Base-by-base conservation (phyloP, 2,888 invertebrate genomes). In the Heteromurus nitidus region DNA sequence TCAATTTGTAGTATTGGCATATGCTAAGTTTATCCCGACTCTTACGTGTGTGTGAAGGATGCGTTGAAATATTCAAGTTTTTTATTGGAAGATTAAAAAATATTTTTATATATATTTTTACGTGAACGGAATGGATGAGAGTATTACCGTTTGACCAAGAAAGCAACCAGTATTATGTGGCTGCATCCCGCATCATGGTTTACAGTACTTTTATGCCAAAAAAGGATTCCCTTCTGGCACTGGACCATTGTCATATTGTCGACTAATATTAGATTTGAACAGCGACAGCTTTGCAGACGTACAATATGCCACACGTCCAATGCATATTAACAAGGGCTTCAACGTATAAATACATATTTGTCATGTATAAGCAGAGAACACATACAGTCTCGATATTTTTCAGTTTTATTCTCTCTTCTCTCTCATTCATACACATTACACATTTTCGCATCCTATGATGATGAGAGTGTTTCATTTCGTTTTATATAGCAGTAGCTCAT, bases 401-500 rank as follows among this genome's bases (percentile, higher is more conserved):
- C 67, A 28, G 26, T 50, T 67, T 67, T 50, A 67, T 67, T 67
- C 22, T 64, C 22, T 26, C 20, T 64, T 58, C n/a, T 64, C 42
- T 64, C 36, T 31, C 31, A 60, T 64, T 64, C 64, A 50, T 67
- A 16, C 31, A 55, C 53, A 31, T 69, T 42, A 50, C 50, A 16
- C 31, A 55, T 31, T 22, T 69, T 31, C 28, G 20, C 47, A 36
- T 47, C 36, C 13, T 26, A 16, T 20, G 47, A 77, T 77, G 77
- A 77, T 77, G 68, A 69, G 55, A 82, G 44, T 67, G 80, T 74
- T 81, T 74, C 76, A 81, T 75, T 72, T 75, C 60, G 72, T 82
- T 82, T 79, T 79, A 79, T 69, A 69, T 62, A 60, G 69, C 69
- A 77, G 72, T 68, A 65, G 76, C 79, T 74, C 82, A 77, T 79